phyloP scores from a whole-genome alignment of 2,797 vertebrate species.

The Ptychobarbus kaznakovi region DNA sequence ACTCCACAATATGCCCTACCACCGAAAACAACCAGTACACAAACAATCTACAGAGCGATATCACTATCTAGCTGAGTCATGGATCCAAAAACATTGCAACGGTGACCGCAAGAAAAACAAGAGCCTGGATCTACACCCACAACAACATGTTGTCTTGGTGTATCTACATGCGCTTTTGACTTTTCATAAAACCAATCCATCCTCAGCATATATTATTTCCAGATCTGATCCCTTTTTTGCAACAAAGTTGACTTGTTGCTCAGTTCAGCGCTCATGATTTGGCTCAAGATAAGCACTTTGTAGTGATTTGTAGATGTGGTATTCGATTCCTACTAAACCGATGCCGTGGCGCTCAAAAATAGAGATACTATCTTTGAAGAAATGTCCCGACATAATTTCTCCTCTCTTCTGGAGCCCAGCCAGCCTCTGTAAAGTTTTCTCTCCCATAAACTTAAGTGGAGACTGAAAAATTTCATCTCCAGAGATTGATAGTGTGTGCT shows the following conservation, averaged over 20 bases:
- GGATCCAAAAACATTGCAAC: conserved; percentile 31
- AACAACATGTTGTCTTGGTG: conserved; percentile 53
- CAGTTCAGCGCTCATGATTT: conserved; percentile 66
- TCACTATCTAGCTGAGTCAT: conserved; percentile 31
- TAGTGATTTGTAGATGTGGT: conserved; percentile 75
- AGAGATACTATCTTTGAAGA: conserved; percentile 80
- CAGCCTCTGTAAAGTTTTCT: conserved; percentile 67
- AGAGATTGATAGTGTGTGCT: conserved; percentile 69
- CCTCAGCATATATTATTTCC: conserved; percentile 65
- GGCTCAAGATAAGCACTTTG: conserved; percentile 67
- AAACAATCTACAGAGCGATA: conserved; percentile 59
- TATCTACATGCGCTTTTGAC: conserved; percentile 51
- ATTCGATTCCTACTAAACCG: conserved; percentile 72
- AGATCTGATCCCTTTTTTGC: conserved; percentile 62
- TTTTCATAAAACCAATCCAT: conserved; percentile 60
- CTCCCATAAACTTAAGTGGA: conserved; percentile 70
- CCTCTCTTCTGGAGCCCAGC: conserved; percentile 66
- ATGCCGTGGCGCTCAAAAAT: conserved; percentile 70
- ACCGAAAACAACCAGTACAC: conserved; percentile 57
- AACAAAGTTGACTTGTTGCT: conserved; percentile 62
- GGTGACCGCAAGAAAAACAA: conserved; percentile 16
- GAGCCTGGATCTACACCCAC: conserved; percentile 22
- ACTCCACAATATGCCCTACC: conserved; percentile 64
- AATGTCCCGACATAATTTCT: conserved; percentile 76
- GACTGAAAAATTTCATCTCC: conserved; percentile 67